Conservation (phyloP, 1,140 invertebrate genomes). For the Odontomachus brunneus region DNA sequence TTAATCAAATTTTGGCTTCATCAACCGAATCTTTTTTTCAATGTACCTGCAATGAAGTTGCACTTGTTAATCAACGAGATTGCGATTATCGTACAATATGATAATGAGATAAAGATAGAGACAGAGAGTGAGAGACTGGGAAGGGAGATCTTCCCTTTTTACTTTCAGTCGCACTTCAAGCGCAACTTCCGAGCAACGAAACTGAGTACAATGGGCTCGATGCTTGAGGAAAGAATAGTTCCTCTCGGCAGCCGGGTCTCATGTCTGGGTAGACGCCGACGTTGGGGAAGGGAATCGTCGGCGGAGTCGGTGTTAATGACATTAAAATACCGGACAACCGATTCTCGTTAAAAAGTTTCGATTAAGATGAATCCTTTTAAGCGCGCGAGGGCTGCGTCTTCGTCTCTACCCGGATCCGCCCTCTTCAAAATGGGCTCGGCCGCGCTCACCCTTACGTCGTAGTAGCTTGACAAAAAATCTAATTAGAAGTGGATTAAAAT, state of each 20-base stretch:
- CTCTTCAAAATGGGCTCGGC: slow-evolving; percentile 44
- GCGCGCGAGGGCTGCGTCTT: slow-evolving; percentile 28
- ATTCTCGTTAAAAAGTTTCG: slow-evolving; percentile 81
- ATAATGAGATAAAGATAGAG: neutral
- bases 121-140: no score
- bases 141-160: neutral
- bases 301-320: slow-evolving; percentile 69
- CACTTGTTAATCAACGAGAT: neutral
- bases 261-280: slow-evolving; percentile 3
- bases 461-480: slow-evolving; percentile 77
- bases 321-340: slow-evolving; percentile 79
- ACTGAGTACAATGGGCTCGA: neutral
- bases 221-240: slow-evolving; percentile 22
- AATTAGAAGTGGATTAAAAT: slow-evolving; percentile 83
- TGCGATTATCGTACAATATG: neutral
- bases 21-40: no score
- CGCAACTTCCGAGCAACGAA: slow-evolving; percentile 10
- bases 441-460: slow-evolving; percentile 65
- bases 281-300: neutral
- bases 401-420: slow-evolving; percentile 23
- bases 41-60: no score
- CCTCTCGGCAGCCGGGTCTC: neutral
- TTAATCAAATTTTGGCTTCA: no score
- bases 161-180: slow-evolving; percentile 21
- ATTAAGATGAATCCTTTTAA: slow-evolving; percentile 82